These are phyloP conservation scores for Sarcophaga peregrina DNA, from an alignment of 1,140 invertebrate genomes.

Conservation along the genomic window DNA sequence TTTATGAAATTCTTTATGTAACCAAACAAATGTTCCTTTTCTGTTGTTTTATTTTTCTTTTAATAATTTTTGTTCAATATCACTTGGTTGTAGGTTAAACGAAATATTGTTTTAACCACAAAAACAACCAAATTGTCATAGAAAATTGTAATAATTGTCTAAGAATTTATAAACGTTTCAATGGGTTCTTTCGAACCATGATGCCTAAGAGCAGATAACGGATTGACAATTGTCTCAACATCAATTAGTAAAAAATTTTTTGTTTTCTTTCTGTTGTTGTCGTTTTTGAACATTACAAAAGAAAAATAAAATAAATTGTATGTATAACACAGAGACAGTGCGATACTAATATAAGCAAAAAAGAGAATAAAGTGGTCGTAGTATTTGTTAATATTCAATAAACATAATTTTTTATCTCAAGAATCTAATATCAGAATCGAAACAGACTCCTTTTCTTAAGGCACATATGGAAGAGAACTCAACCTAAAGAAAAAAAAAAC, in stretches of 20 bases:
- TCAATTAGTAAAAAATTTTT: conserved; percentile 31
- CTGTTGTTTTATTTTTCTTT: too few species aligned
- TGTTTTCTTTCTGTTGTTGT: background rate
- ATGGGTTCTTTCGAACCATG: background rate
- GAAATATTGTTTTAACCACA: too few species aligned
- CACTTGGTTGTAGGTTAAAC: too few species aligned
- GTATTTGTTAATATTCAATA: conserved; percentile 37
- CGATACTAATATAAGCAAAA: background rate
- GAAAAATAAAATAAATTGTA: background rate
- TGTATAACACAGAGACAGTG: background rate
- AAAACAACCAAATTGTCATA: background rate
- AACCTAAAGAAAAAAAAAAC: background rate
- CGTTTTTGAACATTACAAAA: background rate
- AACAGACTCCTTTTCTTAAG: conserved; percentile 18
- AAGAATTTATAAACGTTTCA: background rate
- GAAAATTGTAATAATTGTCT: background rate
- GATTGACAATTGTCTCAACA: conserved; percentile 38
- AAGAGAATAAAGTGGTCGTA: background rate
- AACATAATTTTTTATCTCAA: conserved; percentile 37
- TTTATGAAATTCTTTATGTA: too few species aligned
- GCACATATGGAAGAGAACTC: background rate
- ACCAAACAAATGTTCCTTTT: too few species aligned
- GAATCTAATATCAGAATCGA: conserved; percentile 28
- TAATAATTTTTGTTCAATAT: too few species aligned
- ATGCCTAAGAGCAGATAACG: conserved; percentile 30